A percentile compares a stretch with the other conserved stretches of the same genome.
phyloP scores from a whole-genome alignment of 1,140 invertebrate genomes.

The Sinella curviseta region DNA sequence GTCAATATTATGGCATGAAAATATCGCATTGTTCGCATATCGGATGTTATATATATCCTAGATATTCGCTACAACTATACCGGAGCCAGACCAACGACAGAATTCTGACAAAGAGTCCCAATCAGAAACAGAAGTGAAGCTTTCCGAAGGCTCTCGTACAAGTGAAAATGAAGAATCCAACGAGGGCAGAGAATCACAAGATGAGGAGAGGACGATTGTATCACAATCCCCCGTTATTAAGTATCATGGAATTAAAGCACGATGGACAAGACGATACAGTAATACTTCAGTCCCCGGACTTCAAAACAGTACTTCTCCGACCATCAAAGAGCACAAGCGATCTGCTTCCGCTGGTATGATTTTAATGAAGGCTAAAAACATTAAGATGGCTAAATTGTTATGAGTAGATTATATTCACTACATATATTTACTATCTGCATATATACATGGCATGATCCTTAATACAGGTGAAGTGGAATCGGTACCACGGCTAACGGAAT shows the following conservation, averaged over 20 bases:
- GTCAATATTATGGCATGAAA: too few relatives aligned
- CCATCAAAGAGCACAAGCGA: not conserved
- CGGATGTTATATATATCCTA: too few relatives aligned
- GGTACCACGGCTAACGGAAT: not conserved
- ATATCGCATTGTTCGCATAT: too few relatives aligned
- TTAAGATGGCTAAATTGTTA: too few relatives aligned
- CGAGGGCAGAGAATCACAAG: not conserved
- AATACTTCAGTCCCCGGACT: not conserved
- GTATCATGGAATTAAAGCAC: not conserved
- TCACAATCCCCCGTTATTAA: constrained; percentile 12
- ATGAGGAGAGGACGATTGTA: not conserved
- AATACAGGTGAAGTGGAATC: not conserved
- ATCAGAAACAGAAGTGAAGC: not conserved
- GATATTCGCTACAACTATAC: not conserved
- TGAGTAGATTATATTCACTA: too few relatives aligned
- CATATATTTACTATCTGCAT: too few relatives aligned
- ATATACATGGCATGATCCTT: too few relatives aligned
- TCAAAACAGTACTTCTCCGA: not conserved
- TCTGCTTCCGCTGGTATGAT: constrained; percentile 14
- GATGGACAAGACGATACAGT: not conserved
- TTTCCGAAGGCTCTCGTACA: not conserved
- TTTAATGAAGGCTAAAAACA: not conserved
- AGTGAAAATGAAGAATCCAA: not conserved
- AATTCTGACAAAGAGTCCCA: not conserved
- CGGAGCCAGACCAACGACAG: not conserved